Evolutionary conservation across 1,140 invertebrate species (phyloP), one percentile per base, ranked within the genome.

Genomic region (Vanessa atalanta): DNA sequence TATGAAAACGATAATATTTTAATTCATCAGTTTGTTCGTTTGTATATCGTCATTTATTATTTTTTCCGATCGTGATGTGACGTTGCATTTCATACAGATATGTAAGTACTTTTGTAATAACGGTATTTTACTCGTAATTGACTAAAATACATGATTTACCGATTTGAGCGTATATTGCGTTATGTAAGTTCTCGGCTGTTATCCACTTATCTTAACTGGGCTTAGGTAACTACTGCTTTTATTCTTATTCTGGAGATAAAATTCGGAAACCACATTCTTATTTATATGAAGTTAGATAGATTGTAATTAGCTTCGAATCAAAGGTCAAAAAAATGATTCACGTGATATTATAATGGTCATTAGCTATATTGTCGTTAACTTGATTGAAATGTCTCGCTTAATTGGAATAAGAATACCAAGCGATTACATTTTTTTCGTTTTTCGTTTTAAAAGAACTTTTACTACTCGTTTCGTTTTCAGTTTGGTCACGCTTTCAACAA

Each of bases 371-470:
- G 16, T 15, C 3, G 20, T 26, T 16, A 68, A n/a, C 8, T 23
- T 23, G 43, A 72, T 66, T 70, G 53, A 65, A 72, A 64, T 76
- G 50, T 76, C 61, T 68, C 74, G 47, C 15, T 43, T 43, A 43
- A 43, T 43, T 43, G 57, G 15, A 72, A 50, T 68, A 76, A 63
- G 23, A 71, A 60, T 61, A 68, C 26, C 47, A 53, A 66, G 70
- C 43, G 7, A 20, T 47, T 50, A 43, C 70, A 64, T 71, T 60
- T 74, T 43, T 43, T 11, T 43, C 37, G 68, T 20, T 50, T 48
- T 70, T 75, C 69, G 47, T 83, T 87, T 20, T 86, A 81, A 80
- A 47, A 83, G 85, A 81, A 88, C 87, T 88, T 87, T 88, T 86
- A 85, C 82, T 78, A 70, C 73, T 72, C 68, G 76, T 53, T 66